phyloP scores from a whole-genome alignment of 2,888 invertebrate species.

The Tetrapedia diversipes region DNA sequence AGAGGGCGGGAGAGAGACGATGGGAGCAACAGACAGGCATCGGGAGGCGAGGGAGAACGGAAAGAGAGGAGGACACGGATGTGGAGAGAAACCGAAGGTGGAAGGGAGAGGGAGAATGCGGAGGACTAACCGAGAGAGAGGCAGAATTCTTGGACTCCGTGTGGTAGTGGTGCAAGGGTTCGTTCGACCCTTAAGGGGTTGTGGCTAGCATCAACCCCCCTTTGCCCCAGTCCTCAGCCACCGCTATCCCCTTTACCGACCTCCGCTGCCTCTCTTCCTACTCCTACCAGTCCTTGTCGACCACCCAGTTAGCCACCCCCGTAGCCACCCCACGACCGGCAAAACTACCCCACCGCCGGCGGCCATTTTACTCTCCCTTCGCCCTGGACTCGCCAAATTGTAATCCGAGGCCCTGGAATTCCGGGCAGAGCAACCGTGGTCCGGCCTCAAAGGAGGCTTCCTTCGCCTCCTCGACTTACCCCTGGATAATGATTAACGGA shows the following conservation, averaged over 20 bases:
- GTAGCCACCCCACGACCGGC: slow-evolving; percentile 74
- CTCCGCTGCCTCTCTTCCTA: slow-evolving; percentile 62
- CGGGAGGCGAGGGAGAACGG: slow-evolving; percentile 27
- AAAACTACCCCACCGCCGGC: slow-evolving; percentile 82
- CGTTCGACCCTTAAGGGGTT: slow-evolving; percentile 83
- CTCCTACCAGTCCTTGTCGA: slow-evolving; percentile 69
- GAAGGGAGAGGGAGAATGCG: slow-evolving; percentile 36
- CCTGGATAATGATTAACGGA: slow-evolving; percentile 73
- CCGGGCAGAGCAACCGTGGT: slow-evolving; percentile 73
- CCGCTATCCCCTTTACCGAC: slow-evolving; percentile 63
- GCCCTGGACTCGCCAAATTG: slow-evolving; percentile 80
- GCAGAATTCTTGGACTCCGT: slow-evolving; percentile 75
- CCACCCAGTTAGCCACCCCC: slow-evolving; percentile 79
- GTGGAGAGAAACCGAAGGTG: slow-evolving; percentile 16
- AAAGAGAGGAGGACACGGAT: slow-evolving; percentile 29
- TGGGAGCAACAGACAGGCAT: slow-evolving; percentile 26
- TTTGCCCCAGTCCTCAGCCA: slow-evolving; percentile 66
- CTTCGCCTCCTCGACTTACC: slow-evolving; percentile 73
- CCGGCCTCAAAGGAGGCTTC: slow-evolving; percentile 77
- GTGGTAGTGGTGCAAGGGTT: slow-evolving; percentile 81
- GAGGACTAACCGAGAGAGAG: slow-evolving; percentile 35
- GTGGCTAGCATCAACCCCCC: slow-evolving; percentile 81
- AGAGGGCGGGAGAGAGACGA: background rate
- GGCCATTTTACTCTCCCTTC: slow-evolving; percentile 82
- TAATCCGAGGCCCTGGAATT: slow-evolving; percentile 80